phyloP scores from a whole-genome alignment of 2,797 vertebrate species.

The Melopsittacus undulatus region DNA sequence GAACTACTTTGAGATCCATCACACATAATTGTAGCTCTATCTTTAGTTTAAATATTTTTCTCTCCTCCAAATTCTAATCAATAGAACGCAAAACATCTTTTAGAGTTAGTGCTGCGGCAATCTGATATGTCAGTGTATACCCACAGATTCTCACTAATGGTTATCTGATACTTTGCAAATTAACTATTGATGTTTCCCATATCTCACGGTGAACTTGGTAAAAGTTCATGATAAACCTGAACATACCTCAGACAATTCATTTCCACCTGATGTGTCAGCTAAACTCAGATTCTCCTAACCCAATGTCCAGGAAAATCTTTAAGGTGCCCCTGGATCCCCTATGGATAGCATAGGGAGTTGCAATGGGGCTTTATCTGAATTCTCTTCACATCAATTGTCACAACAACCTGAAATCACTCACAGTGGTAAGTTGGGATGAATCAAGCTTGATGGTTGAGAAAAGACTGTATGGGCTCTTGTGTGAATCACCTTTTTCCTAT shows the following conservation, averaged over 20 bases:
- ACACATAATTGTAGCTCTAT: slow-evolving; percentile 48
- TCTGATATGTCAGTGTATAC: background rate
- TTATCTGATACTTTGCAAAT: background rate
- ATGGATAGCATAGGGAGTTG: background rate
- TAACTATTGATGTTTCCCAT: background rate
- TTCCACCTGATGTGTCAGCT: background rate
- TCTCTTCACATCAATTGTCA: slow-evolving; percentile 10
- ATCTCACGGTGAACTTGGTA: background rate
- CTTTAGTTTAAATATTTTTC: slow-evolving; percentile 34
- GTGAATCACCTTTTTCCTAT: slow-evolving; percentile 46
- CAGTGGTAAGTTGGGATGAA: background rate
- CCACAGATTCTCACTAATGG: background rate
- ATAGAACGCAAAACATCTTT: slow-evolving; percentile 32
- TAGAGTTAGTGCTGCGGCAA: background rate
- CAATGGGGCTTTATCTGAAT: background rate
- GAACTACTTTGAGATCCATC: slow-evolving; percentile 45
- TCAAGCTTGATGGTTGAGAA: background rate
- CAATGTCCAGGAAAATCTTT: background rate
- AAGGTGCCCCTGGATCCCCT: background rate
- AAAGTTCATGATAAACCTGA: background rate
- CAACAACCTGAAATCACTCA: slow-evolving; percentile 20
- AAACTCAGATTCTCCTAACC: background rate
- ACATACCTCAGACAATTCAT: background rate
- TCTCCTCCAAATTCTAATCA: slow-evolving; percentile 36
- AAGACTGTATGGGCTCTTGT: background rate